Percentiles rank a stretch among this genome's conserved stretches.
Conservation (phyloP, 2,888 invertebrate genomes). For the Ecdyonurus torrentis region DNA sequence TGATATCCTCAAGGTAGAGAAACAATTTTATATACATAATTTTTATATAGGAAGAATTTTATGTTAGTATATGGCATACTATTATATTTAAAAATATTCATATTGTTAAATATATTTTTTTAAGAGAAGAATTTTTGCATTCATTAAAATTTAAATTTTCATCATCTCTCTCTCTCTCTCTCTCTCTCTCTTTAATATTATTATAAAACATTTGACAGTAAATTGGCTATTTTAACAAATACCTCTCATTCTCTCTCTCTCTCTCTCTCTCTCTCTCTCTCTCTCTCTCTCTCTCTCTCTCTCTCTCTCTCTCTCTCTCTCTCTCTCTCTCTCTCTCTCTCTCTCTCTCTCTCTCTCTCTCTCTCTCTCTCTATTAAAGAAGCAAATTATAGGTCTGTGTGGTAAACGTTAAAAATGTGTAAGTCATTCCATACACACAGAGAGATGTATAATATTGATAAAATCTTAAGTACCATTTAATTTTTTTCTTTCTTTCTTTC, state of each 20-base stretch:
- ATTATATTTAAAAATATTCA: neutral
- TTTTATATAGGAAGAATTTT: neutral
- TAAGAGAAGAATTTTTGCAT: neutral
- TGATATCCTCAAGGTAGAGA: neutral
- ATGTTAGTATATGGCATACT: neutral
- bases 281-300: no score
- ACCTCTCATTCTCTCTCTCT: no score
- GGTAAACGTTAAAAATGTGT: neutral
- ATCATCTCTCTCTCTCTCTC: no score
- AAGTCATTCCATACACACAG: neutral
- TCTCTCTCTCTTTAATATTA: neutral
- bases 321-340: neutral
- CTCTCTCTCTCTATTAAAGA: neutral
- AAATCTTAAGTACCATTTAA: neutral
- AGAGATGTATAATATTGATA: neutral
- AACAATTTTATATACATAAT: neutral
- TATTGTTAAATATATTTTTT: neutral
- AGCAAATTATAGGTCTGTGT: no score
- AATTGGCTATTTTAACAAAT: neutral
- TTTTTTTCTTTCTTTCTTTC: no score
- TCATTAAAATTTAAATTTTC: neutral
- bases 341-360: no score
- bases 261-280: no score
- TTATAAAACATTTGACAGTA: neutral
- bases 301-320: neutral